Percentiles rank a stretch among this genome's conserved stretches.
Conservation (phyloP, 2,888 invertebrate species). For the Ashinkailepas kermadecensis region DNA sequence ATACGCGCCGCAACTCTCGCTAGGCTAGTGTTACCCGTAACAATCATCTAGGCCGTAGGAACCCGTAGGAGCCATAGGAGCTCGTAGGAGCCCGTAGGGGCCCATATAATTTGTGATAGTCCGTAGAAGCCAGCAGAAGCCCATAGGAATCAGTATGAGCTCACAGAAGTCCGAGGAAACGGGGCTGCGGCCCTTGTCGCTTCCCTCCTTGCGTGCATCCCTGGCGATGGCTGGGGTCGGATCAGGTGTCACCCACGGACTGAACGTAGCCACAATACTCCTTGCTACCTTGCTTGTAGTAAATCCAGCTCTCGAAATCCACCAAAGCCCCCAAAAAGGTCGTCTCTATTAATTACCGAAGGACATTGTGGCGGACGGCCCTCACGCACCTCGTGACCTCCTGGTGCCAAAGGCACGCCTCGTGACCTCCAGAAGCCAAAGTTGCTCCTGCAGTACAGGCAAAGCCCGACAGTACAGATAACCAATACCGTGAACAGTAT, state of each 20-base stretch:
- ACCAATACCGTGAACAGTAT: constrained; percentile 35
- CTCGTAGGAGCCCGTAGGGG: too few relatives aligned
- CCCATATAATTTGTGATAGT: too few relatives aligned
- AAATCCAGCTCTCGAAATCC: background rate
- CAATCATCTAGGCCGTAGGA: too few relatives aligned
- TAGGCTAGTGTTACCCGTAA: too few relatives aligned
- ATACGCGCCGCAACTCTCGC: too few relatives aligned
- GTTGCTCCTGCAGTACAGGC: background rate
- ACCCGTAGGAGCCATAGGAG: too few relatives aligned
- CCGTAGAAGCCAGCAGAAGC: too few relatives aligned
- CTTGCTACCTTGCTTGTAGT: background rate
- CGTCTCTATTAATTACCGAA: background rate
- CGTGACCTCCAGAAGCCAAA: background rate
- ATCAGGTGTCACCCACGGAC: background rate
- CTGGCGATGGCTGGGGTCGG: background rate
- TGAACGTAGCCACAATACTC: background rate
- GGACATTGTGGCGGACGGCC: background rate
- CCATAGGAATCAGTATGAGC: too few relatives aligned
- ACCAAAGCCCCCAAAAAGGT: background rate
- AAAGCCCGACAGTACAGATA: background rate
- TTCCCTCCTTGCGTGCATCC: too few relatives aligned
- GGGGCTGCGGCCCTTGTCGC: too few relatives aligned
- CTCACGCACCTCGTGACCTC: background rate
- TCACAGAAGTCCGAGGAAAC: too few relatives aligned
- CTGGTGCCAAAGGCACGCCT: background rate